Evolutionary conservation across 2,888 invertebrate species (phyloP), one percentile per base, ranked within the genome.

Genomic region (Cybosia mesomella): DNA sequence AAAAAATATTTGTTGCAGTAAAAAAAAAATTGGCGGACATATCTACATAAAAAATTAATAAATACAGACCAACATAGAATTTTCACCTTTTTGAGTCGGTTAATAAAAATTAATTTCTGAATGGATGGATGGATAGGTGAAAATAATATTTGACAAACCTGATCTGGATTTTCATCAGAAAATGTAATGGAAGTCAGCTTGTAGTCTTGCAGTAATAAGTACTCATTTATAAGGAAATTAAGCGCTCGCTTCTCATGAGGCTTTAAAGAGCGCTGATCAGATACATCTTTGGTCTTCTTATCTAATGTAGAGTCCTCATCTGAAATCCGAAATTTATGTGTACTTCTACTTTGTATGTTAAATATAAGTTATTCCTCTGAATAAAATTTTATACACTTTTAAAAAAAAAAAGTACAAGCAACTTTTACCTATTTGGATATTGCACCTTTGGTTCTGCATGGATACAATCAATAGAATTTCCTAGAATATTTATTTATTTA

Each of bases 121-220:
- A 1, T 13, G 11, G 13, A 13, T 7, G 2, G 2, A 13, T 10
- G 3, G 10, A 13, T 10, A 2, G 10, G 13, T 1, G 36, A 36
- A 36, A 36, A 36, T 36, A 36, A 36, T 36, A 13, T 36, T 36
- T 58, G 21, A 59, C 64, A 55, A 82, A 97, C 97, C 96, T 98
- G 98, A 89, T 98, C 96, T 85, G 97, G 97, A 95, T 98, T 98
- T 95, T 98, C 98, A 95, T 98, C 98, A 53, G 98, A 97, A 92
- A 98, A 98, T 61, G 98, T 98, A 72, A 98, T 98, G 0, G 98
- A 97, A 4, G 98, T 98, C 28, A 98, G 92, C 90, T 98, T 98
- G 87, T 98, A 98, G 71, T 97, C 97, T 87, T 97, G 96, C 22
- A 96, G 91, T 62, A 98, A 91, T 22, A 98, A 93, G 87, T 98